A percentile compares a stretch with the other conserved stretches of the same genome.
Evolutionary conservation across 1,140 invertebrate species (phyloP).

Genomic region (Asbolus verrucosus): DNA sequence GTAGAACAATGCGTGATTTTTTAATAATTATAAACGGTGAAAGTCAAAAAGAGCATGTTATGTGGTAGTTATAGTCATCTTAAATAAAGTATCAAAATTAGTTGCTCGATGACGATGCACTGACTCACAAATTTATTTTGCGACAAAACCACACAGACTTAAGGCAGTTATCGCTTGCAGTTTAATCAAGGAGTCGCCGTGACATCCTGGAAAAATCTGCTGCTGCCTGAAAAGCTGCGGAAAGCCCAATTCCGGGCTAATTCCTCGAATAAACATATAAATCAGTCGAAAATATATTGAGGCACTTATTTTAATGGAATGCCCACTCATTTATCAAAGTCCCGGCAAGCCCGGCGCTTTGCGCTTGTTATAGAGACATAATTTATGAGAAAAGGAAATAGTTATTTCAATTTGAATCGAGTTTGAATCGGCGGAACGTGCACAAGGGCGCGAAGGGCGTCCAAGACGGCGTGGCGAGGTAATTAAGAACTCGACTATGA

Average conservation of each 20-base stretch:
- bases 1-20: too few species aligned
- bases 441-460: slow-evolving; percentile 54
- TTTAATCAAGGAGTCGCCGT: slow-evolving; percentile 9
- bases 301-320: slow-evolving; percentile 63
- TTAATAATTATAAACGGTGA: too few species aligned
- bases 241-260: slow-evolving; percentile 46
- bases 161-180: slow-evolving; percentile 3
- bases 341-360: slow-evolving; percentile 47
- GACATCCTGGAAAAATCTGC: slow-evolving; percentile 17
- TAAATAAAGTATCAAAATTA: too few species aligned
- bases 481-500: slow-evolving; percentile 59
- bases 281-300: slow-evolving; percentile 60
- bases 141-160: neutral
- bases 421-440: slow-evolving; percentile 55
- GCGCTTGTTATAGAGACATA: slow-evolving; percentile 59
- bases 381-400: slow-evolving; percentile 62
- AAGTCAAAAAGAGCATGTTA: too few species aligned
- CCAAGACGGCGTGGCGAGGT: slow-evolving; percentile 52
- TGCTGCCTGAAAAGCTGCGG: slow-evolving; percentile 14
- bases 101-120: too few species aligned
- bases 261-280: slow-evolving; percentile 61
- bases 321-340: slow-evolving; percentile 62
- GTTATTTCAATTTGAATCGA: slow-evolving; percentile 61
- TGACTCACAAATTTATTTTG: neutral
- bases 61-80: too few species aligned